phyloP scores from a whole-genome alignment of 2,113 vertebrate species.

The Phyllostomus hastatus region DNA sequence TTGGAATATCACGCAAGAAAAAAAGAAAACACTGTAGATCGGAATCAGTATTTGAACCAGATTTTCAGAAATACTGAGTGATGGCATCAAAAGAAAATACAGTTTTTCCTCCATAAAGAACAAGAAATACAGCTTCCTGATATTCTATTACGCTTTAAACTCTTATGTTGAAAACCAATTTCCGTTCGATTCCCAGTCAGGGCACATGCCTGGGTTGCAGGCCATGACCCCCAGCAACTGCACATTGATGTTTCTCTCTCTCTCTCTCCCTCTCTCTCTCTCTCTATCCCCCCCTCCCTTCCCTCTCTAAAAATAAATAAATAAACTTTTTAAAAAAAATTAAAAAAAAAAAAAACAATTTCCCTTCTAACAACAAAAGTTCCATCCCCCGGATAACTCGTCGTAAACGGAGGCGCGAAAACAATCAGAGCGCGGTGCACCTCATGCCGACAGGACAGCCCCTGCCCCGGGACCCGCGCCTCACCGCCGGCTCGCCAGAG shows the following conservation, averaged over 20 bases:
- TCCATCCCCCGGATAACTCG: not conserved
- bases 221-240: no score
- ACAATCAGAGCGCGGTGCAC: not conserved
- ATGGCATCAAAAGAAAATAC: not conserved
- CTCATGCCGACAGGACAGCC: not conserved
- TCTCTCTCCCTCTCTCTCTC: no score
- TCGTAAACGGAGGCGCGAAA: not conserved
- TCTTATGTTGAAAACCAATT: not conserved
- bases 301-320: no score
- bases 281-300: no score
- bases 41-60: not conserved
- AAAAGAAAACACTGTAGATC: not conserved
- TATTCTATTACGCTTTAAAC: not conserved
- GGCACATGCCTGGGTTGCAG: no score
- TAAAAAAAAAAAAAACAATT: not conserved
- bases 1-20: not conserved
- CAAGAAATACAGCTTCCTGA: not conserved
- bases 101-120: not conserved
- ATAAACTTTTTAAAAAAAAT: no score
- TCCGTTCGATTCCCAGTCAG: no score
- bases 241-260: no score
- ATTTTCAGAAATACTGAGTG: not conserved
- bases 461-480: not conserved
- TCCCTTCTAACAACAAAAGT: conserved; percentile 10
- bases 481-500: rapidly evolving